These are phyloP conservation scores for Diplogasteroides magnus DNA, from an alignment of 1,140 invertebrate species.

Conservation along the genomic window DNA sequence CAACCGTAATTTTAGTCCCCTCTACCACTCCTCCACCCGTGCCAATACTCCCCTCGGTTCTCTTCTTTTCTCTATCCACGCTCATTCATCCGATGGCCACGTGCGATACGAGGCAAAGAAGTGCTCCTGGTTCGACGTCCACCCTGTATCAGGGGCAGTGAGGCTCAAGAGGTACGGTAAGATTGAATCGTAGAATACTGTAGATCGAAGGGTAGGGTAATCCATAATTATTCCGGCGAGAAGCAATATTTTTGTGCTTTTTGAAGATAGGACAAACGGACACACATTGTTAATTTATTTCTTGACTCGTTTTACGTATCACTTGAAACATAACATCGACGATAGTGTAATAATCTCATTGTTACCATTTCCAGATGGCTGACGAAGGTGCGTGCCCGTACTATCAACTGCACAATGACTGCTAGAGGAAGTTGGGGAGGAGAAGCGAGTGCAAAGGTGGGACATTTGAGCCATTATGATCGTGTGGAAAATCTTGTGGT, in stretches of 20 bases:
- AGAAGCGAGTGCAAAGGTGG: constrained; percentile 62
- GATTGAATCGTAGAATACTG: no score
- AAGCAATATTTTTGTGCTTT: no score
- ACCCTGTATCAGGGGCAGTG: constrained; percentile 27
- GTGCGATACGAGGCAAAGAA: constrained; percentile 19
- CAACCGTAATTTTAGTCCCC: constrained; percentile 3
- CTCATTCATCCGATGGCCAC: neutral
- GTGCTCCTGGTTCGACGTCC: constrained; percentile 24
- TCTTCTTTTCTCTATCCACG: constrained; percentile 12
- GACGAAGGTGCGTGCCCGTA: constrained; percentile 12
- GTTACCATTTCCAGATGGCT: constrained; percentile 24
- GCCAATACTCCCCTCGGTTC: constrained; percentile 13
- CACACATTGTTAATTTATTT: neutral
- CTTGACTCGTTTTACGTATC: no score
- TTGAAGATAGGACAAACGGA: no score
- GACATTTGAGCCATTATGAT: no score
- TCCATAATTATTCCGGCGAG: no score
- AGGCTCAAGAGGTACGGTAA: constrained; percentile 4
- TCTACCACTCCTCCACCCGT: constrained; percentile 16
- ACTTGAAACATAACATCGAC: no score
- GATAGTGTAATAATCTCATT: no score
- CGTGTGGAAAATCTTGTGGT: no score
- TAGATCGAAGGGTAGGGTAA: no score
- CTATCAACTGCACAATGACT: constrained; percentile 23
- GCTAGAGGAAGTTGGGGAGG: constrained; percentile 18